Evolutionary conservation across 2,888 invertebrate species (phyloP).

Genomic region (Epirrita christyi): DNA sequence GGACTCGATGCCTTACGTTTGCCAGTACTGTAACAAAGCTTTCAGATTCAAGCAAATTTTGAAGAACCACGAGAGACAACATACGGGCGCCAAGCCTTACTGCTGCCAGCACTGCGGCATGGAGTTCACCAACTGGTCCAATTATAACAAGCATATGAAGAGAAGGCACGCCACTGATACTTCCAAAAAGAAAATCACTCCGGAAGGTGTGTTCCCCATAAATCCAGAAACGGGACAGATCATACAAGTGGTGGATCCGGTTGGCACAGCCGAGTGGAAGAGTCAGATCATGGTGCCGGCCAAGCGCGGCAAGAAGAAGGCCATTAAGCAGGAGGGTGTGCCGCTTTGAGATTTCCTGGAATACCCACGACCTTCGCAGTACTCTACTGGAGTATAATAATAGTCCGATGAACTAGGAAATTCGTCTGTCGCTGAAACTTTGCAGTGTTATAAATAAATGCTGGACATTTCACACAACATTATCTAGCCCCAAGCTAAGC

Average conservation of each 20-base stretch:
- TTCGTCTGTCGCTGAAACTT: too few relatives aligned
- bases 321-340: slow-evolving; percentile 58
- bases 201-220: slow-evolving; percentile 76
- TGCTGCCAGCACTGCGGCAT: slow-evolving; percentile 88
- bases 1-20: slow-evolving; percentile 91
- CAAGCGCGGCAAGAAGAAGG: slow-evolving; percentile 69
- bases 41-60: slow-evolving; percentile 90
- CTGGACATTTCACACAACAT: too few relatives aligned
- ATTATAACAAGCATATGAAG: slow-evolving; percentile 93
- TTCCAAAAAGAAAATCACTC: slow-evolving; percentile 82
- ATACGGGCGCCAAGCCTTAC: slow-evolving; percentile 89
- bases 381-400: too few relatives aligned
- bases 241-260: slow-evolving; percentile 63
- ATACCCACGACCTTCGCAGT: too few relatives aligned
- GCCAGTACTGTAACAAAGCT: slow-evolving; percentile 90
- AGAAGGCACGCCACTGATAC: slow-evolving; percentile 86
- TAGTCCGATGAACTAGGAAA: too few relatives aligned
- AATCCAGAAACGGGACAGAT: slow-evolving; percentile 76
- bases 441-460: too few relatives aligned
- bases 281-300: slow-evolving; percentile 72
- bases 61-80: slow-evolving; percentile 90
- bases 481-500: too few relatives aligned
- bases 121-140: slow-evolving; percentile 92
- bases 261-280: slow-evolving; percentile 74
- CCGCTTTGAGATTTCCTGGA: too few relatives aligned